A percentile compares a stretch with the other conserved stretches of the same genome.
Conservation (phyloP, 2,888 invertebrate genomes). For the Cheilosia vulpina region DNA sequence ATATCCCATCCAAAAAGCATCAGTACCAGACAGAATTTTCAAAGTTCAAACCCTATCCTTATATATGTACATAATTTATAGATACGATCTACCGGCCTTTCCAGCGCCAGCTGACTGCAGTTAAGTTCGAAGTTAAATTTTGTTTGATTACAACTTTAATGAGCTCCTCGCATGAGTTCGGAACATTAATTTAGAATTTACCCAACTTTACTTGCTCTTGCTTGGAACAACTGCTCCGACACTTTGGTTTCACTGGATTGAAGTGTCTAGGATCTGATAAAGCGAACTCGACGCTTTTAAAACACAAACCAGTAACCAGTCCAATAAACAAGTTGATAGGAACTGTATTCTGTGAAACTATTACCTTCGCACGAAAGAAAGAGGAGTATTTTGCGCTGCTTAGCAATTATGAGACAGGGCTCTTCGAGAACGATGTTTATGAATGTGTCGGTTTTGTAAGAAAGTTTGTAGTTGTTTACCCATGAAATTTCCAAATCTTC, state of each 20-base stretch:
- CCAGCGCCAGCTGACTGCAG: slow-evolving; percentile 30
- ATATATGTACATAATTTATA: slow-evolving; percentile 18
- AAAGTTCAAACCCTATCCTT: background rate
- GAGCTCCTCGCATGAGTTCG: slow-evolving; percentile 66
- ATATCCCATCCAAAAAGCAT: slow-evolving; percentile 30
- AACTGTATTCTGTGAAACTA: slow-evolving; percentile 12
- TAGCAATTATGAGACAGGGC: slow-evolving; percentile 1
- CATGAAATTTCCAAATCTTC: slow-evolving; percentile 32
- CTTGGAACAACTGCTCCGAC: slow-evolving; percentile 45
- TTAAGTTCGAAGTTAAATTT: slow-evolving; percentile 56
- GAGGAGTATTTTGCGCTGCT: slow-evolving; percentile 7
- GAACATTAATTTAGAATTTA: slow-evolving; percentile 64
- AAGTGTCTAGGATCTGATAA: slow-evolving; percentile 5
- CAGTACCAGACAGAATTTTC: slow-evolving; percentile 19
- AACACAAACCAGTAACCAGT: slow-evolving; percentile 39
- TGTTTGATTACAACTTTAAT: slow-evolving; percentile 71
- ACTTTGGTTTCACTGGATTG: slow-evolving; percentile 46
- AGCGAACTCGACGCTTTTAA: slow-evolving; percentile 7
- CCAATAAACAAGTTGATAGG: background rate
- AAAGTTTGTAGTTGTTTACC: slow-evolving; percentile 22
- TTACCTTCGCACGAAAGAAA: background rate
- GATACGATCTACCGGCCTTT: slow-evolving; percentile 21
- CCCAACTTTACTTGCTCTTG: slow-evolving; percentile 46
- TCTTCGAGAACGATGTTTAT: slow-evolving; percentile 9
- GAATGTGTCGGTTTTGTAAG: slow-evolving; percentile 39